phyloP scores from a whole-genome alignment of 1,140 invertebrate species.

The Lepidurus couesii region DNA sequence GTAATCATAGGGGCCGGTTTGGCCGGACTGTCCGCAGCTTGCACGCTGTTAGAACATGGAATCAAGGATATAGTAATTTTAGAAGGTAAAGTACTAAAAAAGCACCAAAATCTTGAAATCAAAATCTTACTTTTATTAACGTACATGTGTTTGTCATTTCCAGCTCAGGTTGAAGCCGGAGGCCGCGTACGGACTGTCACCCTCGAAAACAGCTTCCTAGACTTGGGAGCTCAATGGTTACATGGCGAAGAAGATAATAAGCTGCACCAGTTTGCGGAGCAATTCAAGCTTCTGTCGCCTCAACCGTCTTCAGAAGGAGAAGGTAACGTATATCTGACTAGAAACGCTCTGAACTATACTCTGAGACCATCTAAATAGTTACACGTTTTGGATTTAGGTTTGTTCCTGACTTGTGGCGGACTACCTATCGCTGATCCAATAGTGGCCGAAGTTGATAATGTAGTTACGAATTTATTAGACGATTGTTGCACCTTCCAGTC shows the following conservation, averaged over 20 bases:
- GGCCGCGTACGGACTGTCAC: constrained; percentile 54
- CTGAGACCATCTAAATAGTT: background rate
- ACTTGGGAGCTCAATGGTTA: constrained; percentile 77
- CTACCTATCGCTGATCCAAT: constrained; percentile 32
- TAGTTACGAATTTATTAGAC: background rate
- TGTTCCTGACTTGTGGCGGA: constrained; percentile 33
- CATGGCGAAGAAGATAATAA: constrained; percentile 66
- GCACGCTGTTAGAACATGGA: constrained; percentile 47
- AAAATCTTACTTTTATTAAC: constrained; percentile 8
- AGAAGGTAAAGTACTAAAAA: constrained; percentile 62
- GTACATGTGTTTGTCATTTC: constrained; percentile 22
- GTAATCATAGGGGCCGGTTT: constrained; percentile 59
- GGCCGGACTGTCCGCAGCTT: constrained; percentile 54
- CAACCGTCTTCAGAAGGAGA: constrained; percentile 36
- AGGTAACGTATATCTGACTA: constrained; percentile 28
- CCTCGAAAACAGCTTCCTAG: constrained; percentile 54
- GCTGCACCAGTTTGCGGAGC: constrained; percentile 57
- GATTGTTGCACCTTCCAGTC: background rate
- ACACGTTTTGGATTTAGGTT: constrained; percentile 28
- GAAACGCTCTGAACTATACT: background rate
- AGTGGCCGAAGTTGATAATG: constrained; percentile 30
- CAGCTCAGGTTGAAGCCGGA: constrained; percentile 53
- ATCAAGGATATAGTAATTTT: constrained; percentile 54
- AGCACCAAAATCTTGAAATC: constrained; percentile 45
- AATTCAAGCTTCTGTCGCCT: constrained; percentile 44